Evolutionary conservation across 2,888 invertebrate species (phyloP).

Genomic region (Agrenia bidenticulata): DNA sequence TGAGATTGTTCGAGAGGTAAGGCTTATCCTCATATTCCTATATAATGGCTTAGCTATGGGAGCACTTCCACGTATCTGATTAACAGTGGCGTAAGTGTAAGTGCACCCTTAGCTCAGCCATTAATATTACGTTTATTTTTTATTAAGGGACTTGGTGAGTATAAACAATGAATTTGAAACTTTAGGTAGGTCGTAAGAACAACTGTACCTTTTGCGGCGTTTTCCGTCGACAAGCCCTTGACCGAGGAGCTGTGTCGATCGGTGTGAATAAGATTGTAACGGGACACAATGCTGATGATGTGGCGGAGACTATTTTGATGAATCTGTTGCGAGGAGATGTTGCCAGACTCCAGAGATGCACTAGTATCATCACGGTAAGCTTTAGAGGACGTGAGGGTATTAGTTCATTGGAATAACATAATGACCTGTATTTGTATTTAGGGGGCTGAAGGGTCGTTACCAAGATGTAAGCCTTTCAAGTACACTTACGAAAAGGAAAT

Average conservation of each 20-base stretch:
- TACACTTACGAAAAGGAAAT: conserved; percentile 99
- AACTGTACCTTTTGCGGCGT: conserved; percentile 97
- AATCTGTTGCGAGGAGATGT: conserved; percentile 96
- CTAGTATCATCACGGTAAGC: conserved; percentile 80
- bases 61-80: no score
- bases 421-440: no score
- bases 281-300: conserved; percentile 95
- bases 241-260: conserved; percentile 86
- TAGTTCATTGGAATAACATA: not conserved
- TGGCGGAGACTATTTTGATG: conserved; percentile 98
- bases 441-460: conserved; percentile 77
- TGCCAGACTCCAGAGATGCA: conserved; percentile 87
- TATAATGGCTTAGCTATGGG: not conserved
- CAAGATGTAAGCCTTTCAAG: conserved; percentile 92
- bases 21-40: not conserved
- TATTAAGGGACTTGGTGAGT: no score
- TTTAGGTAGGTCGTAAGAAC: conserved; percentile 82
- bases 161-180: conserved; percentile 47
- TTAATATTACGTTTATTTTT: no score
- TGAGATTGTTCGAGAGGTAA: conserved; percentile 75
- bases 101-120: no score
- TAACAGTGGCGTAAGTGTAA: not conserved
- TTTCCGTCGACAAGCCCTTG: conserved; percentile 92
- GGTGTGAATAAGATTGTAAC: conserved; percentile 92
- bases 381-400: no score